These are phyloP conservation scores for Plodia interpunctella DNA, from an alignment of 1,140 invertebrate species.

Conservation along the genomic window DNA sequence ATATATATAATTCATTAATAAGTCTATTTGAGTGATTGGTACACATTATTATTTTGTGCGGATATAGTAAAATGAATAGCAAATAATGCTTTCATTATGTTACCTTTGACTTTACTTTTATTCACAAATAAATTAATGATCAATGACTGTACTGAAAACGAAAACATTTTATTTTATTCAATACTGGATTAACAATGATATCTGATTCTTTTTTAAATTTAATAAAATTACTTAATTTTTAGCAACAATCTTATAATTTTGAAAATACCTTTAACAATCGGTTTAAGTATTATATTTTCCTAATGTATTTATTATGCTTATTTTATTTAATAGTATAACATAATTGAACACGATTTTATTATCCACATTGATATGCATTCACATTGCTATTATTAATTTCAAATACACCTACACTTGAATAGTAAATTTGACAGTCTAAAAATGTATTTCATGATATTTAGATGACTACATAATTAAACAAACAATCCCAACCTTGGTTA, in stretches of 20 bases:
- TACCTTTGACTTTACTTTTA: no score
- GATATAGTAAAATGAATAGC: background rate
- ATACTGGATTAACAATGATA: no score
- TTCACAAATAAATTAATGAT: no score
- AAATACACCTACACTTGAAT: background rate
- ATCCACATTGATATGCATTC: slow-evolving; percentile 10
- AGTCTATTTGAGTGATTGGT: no score
- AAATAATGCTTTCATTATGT: no score
- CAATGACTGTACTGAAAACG: no score
- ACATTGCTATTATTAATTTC: background rate
- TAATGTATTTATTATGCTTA: background rate
- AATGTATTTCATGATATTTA: background rate
- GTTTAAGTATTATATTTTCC: background rate
- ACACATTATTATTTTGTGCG: background rate
- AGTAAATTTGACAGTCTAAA: background rate
- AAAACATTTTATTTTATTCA: no score
- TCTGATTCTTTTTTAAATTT: no score
- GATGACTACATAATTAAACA: background rate
- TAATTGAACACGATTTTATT: slow-evolving; percentile 12
- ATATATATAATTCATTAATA: no score
- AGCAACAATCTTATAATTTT: background rate
- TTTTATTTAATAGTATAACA: background rate
- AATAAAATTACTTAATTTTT: background rate
- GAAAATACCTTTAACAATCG: background rate
- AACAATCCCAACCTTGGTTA: background rate